Base-by-base conservation (phyloP, 1,140 invertebrate species). In the Notospermus geniculatus region DNA sequence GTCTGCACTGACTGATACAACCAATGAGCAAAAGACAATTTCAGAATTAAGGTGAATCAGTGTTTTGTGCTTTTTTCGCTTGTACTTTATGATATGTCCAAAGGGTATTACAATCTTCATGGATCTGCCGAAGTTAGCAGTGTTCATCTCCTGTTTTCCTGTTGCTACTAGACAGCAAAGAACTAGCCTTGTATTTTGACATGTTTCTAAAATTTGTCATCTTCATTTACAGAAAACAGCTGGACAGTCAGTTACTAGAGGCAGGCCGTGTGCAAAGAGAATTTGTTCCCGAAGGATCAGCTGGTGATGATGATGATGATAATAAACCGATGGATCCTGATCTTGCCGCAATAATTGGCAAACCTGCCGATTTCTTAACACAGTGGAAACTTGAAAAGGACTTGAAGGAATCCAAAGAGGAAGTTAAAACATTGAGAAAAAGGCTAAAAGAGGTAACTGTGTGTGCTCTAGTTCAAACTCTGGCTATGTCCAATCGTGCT, bases 331-430 rank as follows among this genome's bases (percentile, higher is more conserved):
- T 36, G 46, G 17, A 46, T 29, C 17, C 23, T 25, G 36, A 23
- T 19, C 50, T 53, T 36, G 27, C 22, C 52, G 2, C 11, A 36
- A 17, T 50, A 2, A 13, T 23, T 13, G 17, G n/a, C 4, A n/a
- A 15, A 59, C 46, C 53, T 54, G 23, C 56, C 15, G 19, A 27
- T 2, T 29, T 2, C 30, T 5, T n/a, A 64, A 52, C 28, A 54
- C 75, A 73, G 43, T 72, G 73, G 29, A 73, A 77, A 52, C 43
- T 77, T 46, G 73, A 77, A 57, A 71, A 72, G 50, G 69, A 71
- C 27, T 55, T 77, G n/a, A 75, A 75, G 66, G 73, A 77, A 53
- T 77, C 75, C 2, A 73, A 77, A 58, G 72, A 75, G 59, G 72
- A 75, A 53, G 68, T 74, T 5, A 58, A 64, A 25, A 70, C 72